Conservation (phyloP, 92 coral and sea anemone genomes). For the Zoanthus sansibaricus region DNA sequence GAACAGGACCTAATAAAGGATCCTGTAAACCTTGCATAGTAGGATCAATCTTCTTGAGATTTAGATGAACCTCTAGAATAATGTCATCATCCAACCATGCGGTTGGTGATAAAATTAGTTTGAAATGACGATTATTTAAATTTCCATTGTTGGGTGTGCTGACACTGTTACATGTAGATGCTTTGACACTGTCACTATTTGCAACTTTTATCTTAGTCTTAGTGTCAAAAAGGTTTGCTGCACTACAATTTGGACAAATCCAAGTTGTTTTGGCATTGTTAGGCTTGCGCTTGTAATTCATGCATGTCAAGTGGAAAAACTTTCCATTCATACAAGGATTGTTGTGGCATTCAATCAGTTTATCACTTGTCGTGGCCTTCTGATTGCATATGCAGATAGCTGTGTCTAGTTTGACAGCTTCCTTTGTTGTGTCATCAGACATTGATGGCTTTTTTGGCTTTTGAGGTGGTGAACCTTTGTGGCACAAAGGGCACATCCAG, state of each 20-base stretch:
- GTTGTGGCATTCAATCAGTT: conserved; percentile 61
- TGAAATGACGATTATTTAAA: not conserved
- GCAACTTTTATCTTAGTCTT: conserved; percentile 41
- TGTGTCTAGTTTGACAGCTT: conserved; percentile 34
- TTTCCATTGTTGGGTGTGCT: not conserved
- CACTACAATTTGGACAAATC: conserved; percentile 57
- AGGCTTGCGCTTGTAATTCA: conserved; percentile 59
- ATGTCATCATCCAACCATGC: not conserved
- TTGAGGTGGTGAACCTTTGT: conserved; percentile 13
- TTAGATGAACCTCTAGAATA: not conserved
- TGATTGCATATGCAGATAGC: conserved; percentile 50
- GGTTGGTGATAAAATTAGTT: not conserved
- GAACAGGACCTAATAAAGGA: not conserved
- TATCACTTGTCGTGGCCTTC: conserved; percentile 51
- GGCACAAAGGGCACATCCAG: conserved; percentile 52
- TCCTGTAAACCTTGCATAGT: conserved; percentile 6
- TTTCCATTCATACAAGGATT: conserved; percentile 49
- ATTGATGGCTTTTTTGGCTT: conserved; percentile 32
- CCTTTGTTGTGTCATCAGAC: conserved; percentile 40
- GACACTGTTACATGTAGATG: not conserved
- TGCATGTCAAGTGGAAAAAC: conserved; percentile 56
- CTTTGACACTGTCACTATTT: conserved; percentile 37
- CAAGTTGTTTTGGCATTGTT: conserved; percentile 65
- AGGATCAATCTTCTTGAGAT: conserved; percentile 3
- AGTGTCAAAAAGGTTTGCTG: conserved; percentile 42